A percentile compares a stretch with the other conserved stretches of the same genome.
Conservation (phyloP, 2,113 vertebrate species). For the Brachirus orientalis region DNA sequence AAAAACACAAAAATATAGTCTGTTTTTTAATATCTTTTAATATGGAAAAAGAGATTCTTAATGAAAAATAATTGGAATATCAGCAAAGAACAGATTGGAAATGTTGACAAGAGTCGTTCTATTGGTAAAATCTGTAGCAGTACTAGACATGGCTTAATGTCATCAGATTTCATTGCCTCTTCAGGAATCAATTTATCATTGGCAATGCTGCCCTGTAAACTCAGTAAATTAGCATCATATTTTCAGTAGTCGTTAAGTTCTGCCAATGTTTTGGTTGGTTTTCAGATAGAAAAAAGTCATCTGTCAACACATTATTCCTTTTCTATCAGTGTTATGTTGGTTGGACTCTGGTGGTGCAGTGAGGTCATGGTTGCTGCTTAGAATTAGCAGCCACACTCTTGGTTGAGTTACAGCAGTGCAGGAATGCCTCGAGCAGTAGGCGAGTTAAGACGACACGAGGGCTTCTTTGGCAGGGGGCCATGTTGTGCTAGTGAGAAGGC, state of each 20-base stretch:
- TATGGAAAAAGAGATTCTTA: too few relatives aligned
- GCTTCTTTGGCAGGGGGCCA: constrained; percentile 70
- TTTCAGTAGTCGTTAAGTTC: neutral
- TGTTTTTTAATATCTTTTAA: too few relatives aligned
- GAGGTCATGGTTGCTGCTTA: constrained; percentile 8
- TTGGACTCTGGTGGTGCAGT: constrained; percentile 5
- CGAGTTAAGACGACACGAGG: constrained; percentile 45
- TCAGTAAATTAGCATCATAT: neutral
- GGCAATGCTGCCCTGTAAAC: neutral
- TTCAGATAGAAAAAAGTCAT: neutral
- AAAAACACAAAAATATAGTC: too few relatives aligned
- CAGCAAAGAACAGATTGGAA: too few relatives aligned
- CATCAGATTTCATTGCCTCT: neutral
- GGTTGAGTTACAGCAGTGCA: constrained; percentile 51
- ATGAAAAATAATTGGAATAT: too few relatives aligned
- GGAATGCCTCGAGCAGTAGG: constrained; percentile 61
- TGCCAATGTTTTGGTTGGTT: neutral
- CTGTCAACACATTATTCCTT: constrained; percentile 15
- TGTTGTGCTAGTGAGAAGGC: constrained; percentile 68
- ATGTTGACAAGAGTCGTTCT: too few relatives aligned
- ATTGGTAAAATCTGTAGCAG: too few relatives aligned
- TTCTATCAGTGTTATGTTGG: constrained; percentile 10
- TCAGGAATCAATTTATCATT: neutral
- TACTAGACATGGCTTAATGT: too few relatives aligned
- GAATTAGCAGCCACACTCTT: constrained; percentile 51